phyloP scores from a whole-genome alignment of 2,113 vertebrate species.

The Indri indri region DNA sequence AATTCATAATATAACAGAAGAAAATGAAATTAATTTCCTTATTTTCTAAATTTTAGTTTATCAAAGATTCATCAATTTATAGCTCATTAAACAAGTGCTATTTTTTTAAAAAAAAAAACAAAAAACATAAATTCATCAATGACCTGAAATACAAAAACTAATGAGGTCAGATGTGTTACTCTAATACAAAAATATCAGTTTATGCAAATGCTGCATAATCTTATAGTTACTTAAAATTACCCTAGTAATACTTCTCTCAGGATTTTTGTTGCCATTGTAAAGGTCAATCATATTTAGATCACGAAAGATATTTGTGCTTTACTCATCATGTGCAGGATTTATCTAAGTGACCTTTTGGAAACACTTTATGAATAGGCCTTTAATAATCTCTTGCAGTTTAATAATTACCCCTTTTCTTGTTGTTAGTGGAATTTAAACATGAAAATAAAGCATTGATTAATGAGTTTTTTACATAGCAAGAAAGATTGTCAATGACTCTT shows the following conservation, averaged over 20 bases:
- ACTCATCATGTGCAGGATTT: slow-evolving; percentile 74
- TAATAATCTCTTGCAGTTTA: slow-evolving; percentile 57
- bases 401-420: slow-evolving; percentile 47
- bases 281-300: slow-evolving; percentile 76
- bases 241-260: slow-evolving; percentile 53
- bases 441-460: slow-evolving; percentile 56
- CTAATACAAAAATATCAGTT: slow-evolving; percentile 45
- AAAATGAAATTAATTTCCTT: slow-evolving; percentile 55
- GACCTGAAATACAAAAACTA: slow-evolving; percentile 68
- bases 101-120: slow-evolving; percentile 49
- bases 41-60: slow-evolving; percentile 46
- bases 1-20: neutral
- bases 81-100: slow-evolving; percentile 60
- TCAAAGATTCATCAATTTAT: slow-evolving; percentile 20
- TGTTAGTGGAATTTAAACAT: slow-evolving; percentile 48
- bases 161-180: slow-evolving; percentile 43
- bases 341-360: slow-evolving; percentile 78
- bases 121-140: slow-evolving; percentile 69
- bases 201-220: slow-evolving; percentile 25
- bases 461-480: slow-evolving; percentile 22
- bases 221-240: slow-evolving; percentile 73
- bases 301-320: slow-evolving; percentile 67
- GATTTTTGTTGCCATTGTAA: slow-evolving; percentile 74
- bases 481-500: neutral
- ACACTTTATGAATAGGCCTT: slow-evolving; percentile 74